Evolutionary conservation across 2,113 vertebrate genomes (phyloP).

Genomic region (Cathartes aura): DNA sequence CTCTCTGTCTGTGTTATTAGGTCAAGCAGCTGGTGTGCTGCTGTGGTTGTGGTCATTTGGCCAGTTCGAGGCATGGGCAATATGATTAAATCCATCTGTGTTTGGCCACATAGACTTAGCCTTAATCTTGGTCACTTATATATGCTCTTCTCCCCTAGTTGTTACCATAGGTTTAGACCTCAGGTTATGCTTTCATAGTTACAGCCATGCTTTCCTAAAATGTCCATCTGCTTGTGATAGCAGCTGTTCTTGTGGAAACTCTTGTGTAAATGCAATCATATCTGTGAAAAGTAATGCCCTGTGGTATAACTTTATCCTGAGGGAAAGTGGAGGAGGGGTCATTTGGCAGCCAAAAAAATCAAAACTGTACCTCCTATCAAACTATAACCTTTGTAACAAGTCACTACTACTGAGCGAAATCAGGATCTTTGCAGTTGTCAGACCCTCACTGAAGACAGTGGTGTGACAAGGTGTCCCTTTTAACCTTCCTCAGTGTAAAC

Average conservation of each 20-base stretch:
- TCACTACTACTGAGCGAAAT: background rate
- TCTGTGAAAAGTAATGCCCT: background rate
- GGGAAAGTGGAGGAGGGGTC: background rate
- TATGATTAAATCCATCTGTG: background rate
- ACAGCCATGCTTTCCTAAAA: background rate
- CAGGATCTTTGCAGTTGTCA: background rate
- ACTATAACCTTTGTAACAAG: background rate
- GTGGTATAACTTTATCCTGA: background rate
- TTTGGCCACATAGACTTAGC: background rate
- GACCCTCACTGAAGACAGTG: background rate
- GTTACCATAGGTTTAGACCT: background rate
- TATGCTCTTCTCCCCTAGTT: background rate
- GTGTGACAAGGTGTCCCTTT: background rate
- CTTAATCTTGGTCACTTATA: background rate
- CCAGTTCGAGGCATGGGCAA: fast-evolving
- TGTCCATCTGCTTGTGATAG: background rate
- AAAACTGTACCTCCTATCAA: background rate
- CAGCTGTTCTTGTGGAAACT: background rate
- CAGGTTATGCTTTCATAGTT: background rate
- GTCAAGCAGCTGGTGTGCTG: background rate
- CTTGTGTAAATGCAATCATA: background rate
- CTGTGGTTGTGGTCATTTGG: background rate
- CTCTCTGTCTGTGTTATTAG: background rate
- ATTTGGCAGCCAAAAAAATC: background rate
- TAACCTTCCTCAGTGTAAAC: background rate